phyloP scores from a whole-genome alignment of 1,140 invertebrate species.

The Leguminivora glycinivorella region DNA sequence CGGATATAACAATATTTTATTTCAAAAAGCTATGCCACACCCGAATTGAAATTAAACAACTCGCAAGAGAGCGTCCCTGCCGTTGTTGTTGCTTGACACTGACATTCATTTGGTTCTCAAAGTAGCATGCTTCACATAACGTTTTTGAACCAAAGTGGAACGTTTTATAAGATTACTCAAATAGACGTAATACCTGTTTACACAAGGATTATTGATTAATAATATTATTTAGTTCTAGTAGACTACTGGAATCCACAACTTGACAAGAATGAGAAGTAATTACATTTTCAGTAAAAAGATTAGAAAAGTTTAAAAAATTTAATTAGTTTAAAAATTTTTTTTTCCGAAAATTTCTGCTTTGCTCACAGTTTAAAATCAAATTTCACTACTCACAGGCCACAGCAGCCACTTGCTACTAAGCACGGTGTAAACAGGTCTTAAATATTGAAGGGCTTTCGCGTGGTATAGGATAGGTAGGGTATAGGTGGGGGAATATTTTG shows the following conservation, averaged over 20 bases:
- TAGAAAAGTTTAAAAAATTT: no score
- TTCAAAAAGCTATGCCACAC: conserved; percentile 14
- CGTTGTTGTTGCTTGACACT: background rate
- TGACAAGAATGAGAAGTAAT: no score
- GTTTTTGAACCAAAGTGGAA: background rate
- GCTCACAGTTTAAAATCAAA: background rate
- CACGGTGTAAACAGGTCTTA: background rate
- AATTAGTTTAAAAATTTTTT: no score
- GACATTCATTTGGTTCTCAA: background rate
- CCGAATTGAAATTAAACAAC: background rate
- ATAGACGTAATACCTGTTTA: background rate
- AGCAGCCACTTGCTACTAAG: background rate
- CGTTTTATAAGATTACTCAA: background rate
- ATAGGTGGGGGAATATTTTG: conserved; percentile 20
- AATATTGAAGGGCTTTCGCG: background rate
- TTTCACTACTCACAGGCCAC: no score
- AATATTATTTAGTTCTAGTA: no score
- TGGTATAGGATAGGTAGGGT: no score
- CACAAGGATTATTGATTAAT: no score
- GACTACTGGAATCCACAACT: no score
- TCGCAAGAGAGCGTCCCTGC: background rate
- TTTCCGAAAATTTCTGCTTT: background rate
- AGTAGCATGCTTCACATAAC: background rate
- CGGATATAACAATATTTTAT: conserved; percentile 2
- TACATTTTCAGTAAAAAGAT: no score